These are phyloP conservation scores for Spongia lamella DNA, from an alignment of 37 sponge, comb jelly and placozoan genomes.

Conservation along the genomic window DNA sequence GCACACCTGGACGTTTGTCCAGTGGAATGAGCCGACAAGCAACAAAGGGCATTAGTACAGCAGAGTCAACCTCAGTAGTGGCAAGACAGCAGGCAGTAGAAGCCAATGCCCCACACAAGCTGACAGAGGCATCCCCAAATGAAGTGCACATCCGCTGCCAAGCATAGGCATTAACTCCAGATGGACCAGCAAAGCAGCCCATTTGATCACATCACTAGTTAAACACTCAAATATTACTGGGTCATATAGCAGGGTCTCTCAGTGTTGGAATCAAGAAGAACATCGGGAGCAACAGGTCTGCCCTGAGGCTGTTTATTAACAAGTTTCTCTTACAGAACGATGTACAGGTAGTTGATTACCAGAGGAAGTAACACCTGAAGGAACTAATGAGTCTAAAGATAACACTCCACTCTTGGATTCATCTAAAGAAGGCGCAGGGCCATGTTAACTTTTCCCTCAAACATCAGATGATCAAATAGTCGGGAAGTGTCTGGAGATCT, in stretches of 20 bases:
- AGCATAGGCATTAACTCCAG: slow-evolving; percentile 43
- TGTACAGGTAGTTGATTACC: no score
- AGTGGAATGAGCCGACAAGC: no score
- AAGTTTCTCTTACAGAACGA: slow-evolving; percentile 8
- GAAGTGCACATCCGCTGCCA: no score
- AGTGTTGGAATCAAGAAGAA: neutral
- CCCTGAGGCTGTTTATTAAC: slow-evolving; percentile 21
- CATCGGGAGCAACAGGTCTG: neutral
- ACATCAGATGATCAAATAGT: slow-evolving; percentile 23
- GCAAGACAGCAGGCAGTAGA: no score
- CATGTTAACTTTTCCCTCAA: slow-evolving; percentile 27
- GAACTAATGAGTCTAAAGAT: neutral
- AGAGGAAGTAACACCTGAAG: neutral
- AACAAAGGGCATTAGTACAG: no score
- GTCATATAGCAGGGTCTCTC: no score
- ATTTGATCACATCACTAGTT: slow-evolving; percentile 7
- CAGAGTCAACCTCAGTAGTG: no score
- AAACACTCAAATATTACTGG: slow-evolving; percentile 27
- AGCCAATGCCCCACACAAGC: no score
- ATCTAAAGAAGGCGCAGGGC: slow-evolving; percentile 38
- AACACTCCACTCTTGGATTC: slow-evolving; percentile 15
- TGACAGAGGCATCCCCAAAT: no score
- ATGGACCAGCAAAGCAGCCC: slow-evolving; percentile 14
- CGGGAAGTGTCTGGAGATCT: no score
- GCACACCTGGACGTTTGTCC: no score